Percentiles rank a stretch among this genome's conserved stretches.
phyloP scores from a whole-genome alignment of 2,113 vertebrate species.

The Onychorhynchus coronatus region DNA sequence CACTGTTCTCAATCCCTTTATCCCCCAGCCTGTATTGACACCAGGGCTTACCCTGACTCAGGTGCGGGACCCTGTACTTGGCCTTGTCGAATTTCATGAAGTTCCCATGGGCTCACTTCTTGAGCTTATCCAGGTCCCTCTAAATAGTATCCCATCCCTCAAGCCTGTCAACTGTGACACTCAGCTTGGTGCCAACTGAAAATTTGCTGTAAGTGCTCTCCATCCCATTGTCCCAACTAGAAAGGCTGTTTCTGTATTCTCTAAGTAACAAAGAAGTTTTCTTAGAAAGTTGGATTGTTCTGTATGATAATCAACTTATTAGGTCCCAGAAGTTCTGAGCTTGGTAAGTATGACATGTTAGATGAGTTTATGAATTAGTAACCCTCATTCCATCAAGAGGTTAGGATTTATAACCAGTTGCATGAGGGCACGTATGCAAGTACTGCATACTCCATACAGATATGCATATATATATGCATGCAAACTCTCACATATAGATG shows the following conservation, averaged over 20 bases:
- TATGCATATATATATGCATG: too few species aligned
- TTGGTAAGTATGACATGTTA: neutral
- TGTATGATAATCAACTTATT: neutral
- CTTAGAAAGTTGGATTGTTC: neutral
- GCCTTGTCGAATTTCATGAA: neutral
- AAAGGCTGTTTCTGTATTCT: neutral
- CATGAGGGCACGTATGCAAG: neutral
- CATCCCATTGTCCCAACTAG: neutral
- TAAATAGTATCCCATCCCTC: neutral
- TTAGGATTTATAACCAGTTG: neutral
- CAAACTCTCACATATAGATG: neutral
- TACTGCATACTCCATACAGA: neutral
- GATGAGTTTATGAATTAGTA: neutral
- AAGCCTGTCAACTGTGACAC: rapidly evolving
- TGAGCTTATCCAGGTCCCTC: neutral
- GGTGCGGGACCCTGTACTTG: neutral
- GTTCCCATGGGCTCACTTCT: neutral
- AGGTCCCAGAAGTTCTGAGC: neutral
- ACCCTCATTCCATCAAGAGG: neutral
- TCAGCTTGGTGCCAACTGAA: neutral
- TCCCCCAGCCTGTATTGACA: neutral
- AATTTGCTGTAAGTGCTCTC: neutral
- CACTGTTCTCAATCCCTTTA: neutral
- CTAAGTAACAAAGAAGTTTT: neutral
- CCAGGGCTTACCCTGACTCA: neutral